A percentile compares a stretch with the other conserved stretches of the same genome.
phyloP scores from a whole-genome alignment of 2,888 invertebrate genomes.

The Drosophila vallismaia region DNA sequence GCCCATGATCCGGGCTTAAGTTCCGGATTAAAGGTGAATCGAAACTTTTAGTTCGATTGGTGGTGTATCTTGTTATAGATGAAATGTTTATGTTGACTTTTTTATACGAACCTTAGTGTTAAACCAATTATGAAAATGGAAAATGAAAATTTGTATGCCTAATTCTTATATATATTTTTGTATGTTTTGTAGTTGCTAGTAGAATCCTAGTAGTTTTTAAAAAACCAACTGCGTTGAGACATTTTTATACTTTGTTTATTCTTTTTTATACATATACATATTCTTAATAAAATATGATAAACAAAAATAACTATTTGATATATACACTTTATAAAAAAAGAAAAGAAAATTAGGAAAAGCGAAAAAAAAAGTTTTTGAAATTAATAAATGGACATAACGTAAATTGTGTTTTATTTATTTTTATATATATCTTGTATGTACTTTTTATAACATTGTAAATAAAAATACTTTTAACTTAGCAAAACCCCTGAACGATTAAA shows the following conservation, averaged over 20 bases:
- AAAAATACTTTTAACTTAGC: constrained; percentile 62
- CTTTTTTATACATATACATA: constrained; percentile 55
- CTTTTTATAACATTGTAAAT: constrained; percentile 63
- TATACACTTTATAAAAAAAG: constrained; percentile 70
- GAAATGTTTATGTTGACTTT: constrained; percentile 42
- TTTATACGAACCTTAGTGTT: constrained; percentile 39
- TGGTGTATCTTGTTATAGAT: constrained; percentile 31
- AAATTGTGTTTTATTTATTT: constrained; percentile 65
- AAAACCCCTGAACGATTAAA: constrained; percentile 37
- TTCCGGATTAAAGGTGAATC: constrained; percentile 22
- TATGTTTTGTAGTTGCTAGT: constrained; percentile 79
- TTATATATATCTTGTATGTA: constrained; percentile 53
- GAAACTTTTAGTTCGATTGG: constrained; percentile 33
- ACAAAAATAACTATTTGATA: constrained; percentile 62
- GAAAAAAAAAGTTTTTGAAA: constrained; percentile 61
- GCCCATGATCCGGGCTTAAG: constrained; percentile 30
- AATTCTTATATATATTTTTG: constrained; percentile 71
- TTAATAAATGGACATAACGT: constrained; percentile 69
- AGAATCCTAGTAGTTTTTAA: constrained; percentile 66
- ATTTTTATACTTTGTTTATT: constrained; percentile 78
- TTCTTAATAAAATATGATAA: constrained; percentile 40
- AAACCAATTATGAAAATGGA: constrained; percentile 44
- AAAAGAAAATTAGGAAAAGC: constrained; percentile 34
- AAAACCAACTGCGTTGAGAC: constrained; percentile 67
- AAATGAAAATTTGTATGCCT: constrained; percentile 60